These are phyloP conservation scores for Damaliscus lunatus DNA, from an alignment of 2,113 vertebrate genomes.

Conservation along the genomic window DNA sequence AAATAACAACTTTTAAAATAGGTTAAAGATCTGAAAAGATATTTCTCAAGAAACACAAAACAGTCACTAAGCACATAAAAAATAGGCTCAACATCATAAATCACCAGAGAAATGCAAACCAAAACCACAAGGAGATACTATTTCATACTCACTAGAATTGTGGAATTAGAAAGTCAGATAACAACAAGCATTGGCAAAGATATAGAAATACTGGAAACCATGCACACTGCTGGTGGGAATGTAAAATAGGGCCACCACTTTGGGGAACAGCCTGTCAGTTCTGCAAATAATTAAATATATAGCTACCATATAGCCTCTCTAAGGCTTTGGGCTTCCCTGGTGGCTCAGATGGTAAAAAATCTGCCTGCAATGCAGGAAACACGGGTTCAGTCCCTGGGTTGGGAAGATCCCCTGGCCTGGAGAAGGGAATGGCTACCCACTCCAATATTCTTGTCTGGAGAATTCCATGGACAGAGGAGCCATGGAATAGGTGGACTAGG, in stretches of 20 bases:
- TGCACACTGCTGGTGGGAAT: background rate
- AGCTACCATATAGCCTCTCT: background rate
- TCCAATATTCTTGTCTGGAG: background rate
- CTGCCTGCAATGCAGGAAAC: background rate
- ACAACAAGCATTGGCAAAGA: background rate
- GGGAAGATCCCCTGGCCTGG: background rate
- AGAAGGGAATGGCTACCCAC: background rate
- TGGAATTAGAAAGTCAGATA: background rate
- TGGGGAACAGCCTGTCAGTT: background rate
- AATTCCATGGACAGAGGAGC: background rate
- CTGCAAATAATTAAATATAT: background rate
- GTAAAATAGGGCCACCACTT: background rate
- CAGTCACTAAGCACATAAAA: background rate
- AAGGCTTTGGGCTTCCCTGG: background rate
- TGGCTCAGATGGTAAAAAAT: background rate
- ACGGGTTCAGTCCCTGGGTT: background rate
- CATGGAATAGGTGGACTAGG: background rate
- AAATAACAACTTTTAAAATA: conserved; percentile 10
- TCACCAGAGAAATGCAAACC: background rate
- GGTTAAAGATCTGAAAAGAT: background rate
- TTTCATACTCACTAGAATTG: background rate
- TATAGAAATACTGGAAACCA: background rate
- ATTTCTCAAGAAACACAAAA: conserved; percentile 21
- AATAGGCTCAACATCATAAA: background rate
- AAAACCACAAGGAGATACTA: background rate